These are phyloP conservation scores for Rana temporaria DNA, from an alignment of 2,113 vertebrate species.

Conservation along the genomic window DNA sequence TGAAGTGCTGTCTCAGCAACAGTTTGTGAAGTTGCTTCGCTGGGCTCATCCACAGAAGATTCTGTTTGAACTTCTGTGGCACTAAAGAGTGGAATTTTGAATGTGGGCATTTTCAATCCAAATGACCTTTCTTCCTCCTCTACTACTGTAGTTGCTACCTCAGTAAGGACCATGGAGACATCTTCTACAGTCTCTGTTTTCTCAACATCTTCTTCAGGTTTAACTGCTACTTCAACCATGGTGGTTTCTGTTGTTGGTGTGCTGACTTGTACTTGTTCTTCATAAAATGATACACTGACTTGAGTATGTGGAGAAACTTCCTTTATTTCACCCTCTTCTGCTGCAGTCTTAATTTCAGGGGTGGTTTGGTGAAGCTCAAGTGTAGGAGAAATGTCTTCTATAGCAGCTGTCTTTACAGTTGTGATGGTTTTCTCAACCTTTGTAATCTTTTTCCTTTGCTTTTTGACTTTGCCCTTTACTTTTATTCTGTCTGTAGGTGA, in stretches of 20 bases:
- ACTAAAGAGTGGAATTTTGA: background rate
- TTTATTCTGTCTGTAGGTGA: background rate
- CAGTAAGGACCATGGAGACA: background rate
- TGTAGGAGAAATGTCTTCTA: background rate
- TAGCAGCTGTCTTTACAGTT: background rate
- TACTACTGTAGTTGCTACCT: background rate
- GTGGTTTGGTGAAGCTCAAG: background rate
- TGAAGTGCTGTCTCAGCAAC: background rate
- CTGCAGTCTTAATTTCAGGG: no score
- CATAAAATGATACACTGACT: background rate
- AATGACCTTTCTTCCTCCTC: background rate
- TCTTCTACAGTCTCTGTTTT: background rate
- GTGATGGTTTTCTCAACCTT: background rate
- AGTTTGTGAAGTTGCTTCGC: no score
- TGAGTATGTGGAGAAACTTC: background rate
- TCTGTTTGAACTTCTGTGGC: background rate
- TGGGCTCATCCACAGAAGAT: background rate
- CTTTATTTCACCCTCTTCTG: background rate
- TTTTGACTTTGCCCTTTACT: constrained; percentile 5
- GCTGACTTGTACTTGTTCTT: background rate
- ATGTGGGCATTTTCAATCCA: background rate
- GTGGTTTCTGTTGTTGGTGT: background rate
- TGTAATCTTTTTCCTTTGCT: background rate
- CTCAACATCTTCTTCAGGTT: background rate
- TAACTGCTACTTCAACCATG: background rate